A percentile compares a stretch with the other conserved stretches of the same genome.
phyloP scores from a whole-genome alignment of 37 sponge, comb jelly and placozoan species.

The Bolinopsis microptera region DNA sequence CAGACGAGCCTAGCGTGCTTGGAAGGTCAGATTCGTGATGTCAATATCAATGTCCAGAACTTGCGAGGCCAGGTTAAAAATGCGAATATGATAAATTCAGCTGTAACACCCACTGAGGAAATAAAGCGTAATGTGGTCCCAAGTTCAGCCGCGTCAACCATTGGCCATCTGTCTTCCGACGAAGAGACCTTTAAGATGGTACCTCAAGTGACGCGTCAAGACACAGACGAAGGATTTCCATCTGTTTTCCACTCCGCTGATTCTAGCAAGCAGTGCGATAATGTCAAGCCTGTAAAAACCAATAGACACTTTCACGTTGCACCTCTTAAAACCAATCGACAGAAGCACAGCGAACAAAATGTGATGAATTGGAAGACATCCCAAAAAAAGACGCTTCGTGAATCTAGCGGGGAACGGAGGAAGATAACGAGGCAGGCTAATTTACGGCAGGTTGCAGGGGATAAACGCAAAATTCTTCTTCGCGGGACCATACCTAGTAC shows the following conservation, averaged over 20 bases:
- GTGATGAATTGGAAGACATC: not conserved
- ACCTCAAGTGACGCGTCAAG: not conserved
- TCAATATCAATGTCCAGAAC: not conserved
- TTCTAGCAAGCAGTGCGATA: too few relatives aligned
- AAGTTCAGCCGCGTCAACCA: not conserved
- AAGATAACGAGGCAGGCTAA: too few relatives aligned
- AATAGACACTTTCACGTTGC: too few relatives aligned
- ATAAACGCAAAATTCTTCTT: not conserved
- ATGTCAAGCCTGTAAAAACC: too few relatives aligned
- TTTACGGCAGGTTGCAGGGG: not conserved
- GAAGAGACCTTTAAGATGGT: not conserved
- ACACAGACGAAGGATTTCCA: not conserved
- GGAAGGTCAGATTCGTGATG: not conserved
- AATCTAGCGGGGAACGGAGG: not conserved
- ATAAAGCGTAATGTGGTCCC: not conserved
- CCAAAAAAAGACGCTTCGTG: not conserved
- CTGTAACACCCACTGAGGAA: not conserved
- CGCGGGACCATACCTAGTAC: not conserved
- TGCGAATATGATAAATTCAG: not conserved
- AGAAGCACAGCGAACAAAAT: not conserved
- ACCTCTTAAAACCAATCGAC: not conserved
- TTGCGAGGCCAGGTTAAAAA: not conserved
- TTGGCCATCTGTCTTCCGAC: not conserved
- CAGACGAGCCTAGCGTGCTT: not conserved
- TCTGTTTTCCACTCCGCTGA: not conserved